Conservation (phyloP, 2,797 vertebrate genomes). For the Enteromius paludinosus region DNA sequence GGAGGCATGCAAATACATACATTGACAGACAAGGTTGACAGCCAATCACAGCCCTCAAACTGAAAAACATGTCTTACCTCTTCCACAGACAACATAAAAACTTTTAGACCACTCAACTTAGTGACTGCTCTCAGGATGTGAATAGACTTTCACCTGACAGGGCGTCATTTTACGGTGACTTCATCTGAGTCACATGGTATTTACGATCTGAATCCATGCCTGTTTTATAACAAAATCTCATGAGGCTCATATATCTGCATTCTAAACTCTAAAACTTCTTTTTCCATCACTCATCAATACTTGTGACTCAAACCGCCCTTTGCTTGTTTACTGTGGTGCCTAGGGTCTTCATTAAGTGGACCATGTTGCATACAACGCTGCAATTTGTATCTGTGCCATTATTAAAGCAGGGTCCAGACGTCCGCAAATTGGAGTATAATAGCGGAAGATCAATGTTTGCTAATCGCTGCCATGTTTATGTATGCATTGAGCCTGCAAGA, state of each 20-base stretch:
- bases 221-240: neutral
- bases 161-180: neutral
- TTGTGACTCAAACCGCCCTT: conserved; percentile 18
- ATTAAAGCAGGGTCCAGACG: conserved; percentile 7
- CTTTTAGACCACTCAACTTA: too few relatives aligned
- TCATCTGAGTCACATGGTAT: conserved; percentile 4
- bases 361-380: neutral
- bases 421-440: conserved; percentile 35
- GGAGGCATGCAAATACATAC: too few relatives aligned
- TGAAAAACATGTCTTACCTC: too few relatives aligned
- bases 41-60: too few relatives aligned
- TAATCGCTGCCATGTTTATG: conserved; percentile 44
- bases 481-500: conserved; percentile 17
- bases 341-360: conserved; percentile 16
- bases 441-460: conserved; percentile 44
- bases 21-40: too few relatives aligned
- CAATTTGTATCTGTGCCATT: conserved; percentile 4
- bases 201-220: neutral
- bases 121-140: too few relatives aligned
- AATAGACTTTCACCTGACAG: neutral
- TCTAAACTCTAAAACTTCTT: neutral
- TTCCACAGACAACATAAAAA: too few relatives aligned
- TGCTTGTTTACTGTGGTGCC: conserved; percentile 23
- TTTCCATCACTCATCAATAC: neutral
- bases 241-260: conserved; percentile 11